These are phyloP conservation scores for Anadara kagoshimensis DNA, from an alignment of 1,140 invertebrate genomes.

Conservation along the genomic window DNA sequence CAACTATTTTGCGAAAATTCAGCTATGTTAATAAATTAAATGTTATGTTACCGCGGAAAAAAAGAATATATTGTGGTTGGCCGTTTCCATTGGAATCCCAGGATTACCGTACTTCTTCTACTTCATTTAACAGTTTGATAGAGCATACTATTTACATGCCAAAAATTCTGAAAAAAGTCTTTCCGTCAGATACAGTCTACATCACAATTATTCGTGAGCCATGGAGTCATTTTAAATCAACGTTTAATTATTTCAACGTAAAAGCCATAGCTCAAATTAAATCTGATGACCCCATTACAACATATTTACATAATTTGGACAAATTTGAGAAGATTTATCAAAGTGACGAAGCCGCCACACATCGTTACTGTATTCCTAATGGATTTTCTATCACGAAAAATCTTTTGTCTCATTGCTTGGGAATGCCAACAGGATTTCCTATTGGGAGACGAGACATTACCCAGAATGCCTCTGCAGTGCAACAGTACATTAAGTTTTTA, in stretches of 20 bases:
- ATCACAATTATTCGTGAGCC: conserved; percentile 68
- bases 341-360: conserved; percentile 32
- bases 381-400: conserved; percentile 67
- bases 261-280: conserved; percentile 44
- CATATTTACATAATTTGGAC: conserved; percentile 60
- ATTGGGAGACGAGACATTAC: conserved; percentile 46
- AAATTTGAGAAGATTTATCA: conserved; percentile 63
- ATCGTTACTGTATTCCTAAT: conserved; percentile 63
- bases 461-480: conserved; percentile 30
- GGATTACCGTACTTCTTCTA: conserved; percentile 54
- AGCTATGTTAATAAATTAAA: conserved; percentile 49
- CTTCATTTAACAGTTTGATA: conserved; percentile 58
- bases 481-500: conserved; percentile 51
- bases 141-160: conserved; percentile 66
- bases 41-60: conserved; percentile 48
- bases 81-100: conserved; percentile 53
- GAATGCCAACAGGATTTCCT: conserved; percentile 66
- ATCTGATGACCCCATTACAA: conserved; percentile 35
- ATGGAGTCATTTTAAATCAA: conserved; percentile 58
- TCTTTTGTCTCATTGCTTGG: conserved; percentile 63
- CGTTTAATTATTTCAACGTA: conserved; percentile 61
- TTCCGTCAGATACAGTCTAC: conserved; percentile 57
- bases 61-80: conserved; percentile 62
- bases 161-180: conserved; percentile 51
- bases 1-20: conserved; percentile 50